phyloP scores from a whole-genome alignment of 2,113 vertebrate genomes.

The Brienomyrus longianalis region DNA sequence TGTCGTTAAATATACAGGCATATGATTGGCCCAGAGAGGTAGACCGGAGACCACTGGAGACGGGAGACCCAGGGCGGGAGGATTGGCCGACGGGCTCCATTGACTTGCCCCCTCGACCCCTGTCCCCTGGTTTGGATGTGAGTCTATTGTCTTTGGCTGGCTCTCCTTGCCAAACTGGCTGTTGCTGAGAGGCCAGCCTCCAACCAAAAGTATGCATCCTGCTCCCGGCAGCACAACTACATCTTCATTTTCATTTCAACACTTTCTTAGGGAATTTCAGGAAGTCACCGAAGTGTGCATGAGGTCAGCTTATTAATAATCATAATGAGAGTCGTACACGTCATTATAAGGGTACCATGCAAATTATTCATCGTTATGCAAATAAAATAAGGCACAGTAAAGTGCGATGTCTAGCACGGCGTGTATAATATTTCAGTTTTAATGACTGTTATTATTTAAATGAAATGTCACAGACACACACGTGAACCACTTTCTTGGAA shows the following conservation, averaged over 20 bases:
- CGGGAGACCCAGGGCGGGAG: neutral
- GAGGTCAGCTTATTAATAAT: neutral
- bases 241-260: neutral
- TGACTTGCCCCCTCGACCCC: slow-evolving; percentile 2
- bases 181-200: neutral
- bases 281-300: neutral
- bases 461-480: neutral
- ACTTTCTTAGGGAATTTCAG: neutral
- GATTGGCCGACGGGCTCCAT: neutral
- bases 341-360: neutral
- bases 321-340: neutral
- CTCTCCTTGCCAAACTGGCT: neutral
- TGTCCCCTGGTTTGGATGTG: slow-evolving; percentile 18
- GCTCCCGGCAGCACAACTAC: neutral
- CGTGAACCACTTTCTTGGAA: neutral
- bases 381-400: neutral
- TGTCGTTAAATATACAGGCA: neutral
- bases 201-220: neutral
- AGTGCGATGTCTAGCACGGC: neutral
- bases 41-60: neutral
- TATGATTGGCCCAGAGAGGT: neutral
- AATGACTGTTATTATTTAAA: slow-evolving; percentile 2
- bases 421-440: neutral
- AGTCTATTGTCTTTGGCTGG: slow-evolving; percentile 17
- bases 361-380: slow-evolving; percentile 1